Evolutionary conservation across 2,888 invertebrate genomes (phyloP), one percentile per base, ranked within the genome.

Genomic region (Pseudolycoriella hygida): DNA sequence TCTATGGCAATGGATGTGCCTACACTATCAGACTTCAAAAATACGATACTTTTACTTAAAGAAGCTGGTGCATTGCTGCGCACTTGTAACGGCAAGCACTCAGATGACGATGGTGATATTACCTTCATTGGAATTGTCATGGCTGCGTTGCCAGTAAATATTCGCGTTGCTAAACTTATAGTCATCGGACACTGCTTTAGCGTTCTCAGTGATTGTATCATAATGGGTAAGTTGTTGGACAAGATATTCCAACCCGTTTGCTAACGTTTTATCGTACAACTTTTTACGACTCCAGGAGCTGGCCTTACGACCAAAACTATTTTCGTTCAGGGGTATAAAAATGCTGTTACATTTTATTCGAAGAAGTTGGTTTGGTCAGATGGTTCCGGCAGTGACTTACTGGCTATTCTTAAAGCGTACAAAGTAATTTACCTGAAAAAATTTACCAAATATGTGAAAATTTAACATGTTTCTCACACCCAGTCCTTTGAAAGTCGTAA

Each of bases 1-100:
- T 88, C 84, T 0, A 64, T 87, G 25, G 86, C 92, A 1, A 69
- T 96, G 61, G 80, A 87, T 55, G 89, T 92, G 14, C 96, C 96
- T 0, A 77, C 86, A 59, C 67, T 89, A 32, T 71, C 72, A 17
- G 85, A 87, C 57, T 82, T 96, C 52, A 75, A 79, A 49, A 72
- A 77, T 45, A 88, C 92, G 1, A 72, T 94, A 50, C 70, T 88
- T n/a, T 68, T 76, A 37, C 31, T 48, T 2, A 49, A 49, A 38
- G 64, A 86, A 78, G 67, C 77, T n/a, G 90, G 93, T 8, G 93
- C 83, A 0, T 59, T 94, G 6, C 73, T 78, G 47, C 72, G 72
- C 30, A 73, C 72, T 0, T 60, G 70, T 1, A 66, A 73, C 34
- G 73, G 69, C 0, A 57, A 62, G 17, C 71, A 71, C 58, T 60